phyloP scores from a whole-genome alignment of 2,888 invertebrate species.

The Tenthredo livida region DNA sequence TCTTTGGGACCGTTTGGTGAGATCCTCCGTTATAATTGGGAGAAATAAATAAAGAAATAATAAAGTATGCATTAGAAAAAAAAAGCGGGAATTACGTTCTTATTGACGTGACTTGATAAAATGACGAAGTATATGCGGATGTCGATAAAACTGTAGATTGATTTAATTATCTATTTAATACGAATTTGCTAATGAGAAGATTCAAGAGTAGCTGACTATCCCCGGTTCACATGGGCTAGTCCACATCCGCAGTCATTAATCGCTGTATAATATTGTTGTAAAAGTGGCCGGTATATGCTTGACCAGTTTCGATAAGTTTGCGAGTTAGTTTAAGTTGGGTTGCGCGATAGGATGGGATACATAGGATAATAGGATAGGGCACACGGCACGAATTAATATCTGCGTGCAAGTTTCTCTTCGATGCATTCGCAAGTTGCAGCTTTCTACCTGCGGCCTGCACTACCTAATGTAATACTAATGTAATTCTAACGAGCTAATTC shows the following conservation, averaged over 20 bases:
- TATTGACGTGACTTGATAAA: neutral
- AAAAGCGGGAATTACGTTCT: slow-evolving; percentile 8
- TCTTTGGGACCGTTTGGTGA: neutral
- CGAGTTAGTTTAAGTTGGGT: neutral
- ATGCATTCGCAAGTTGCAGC: slow-evolving; percentile 28
- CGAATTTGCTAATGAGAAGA: neutral
- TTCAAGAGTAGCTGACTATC: neutral
- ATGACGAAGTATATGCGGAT: neutral
- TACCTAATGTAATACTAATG: slow-evolving; percentile 45
- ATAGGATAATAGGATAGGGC: neutral
- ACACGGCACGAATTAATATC: slow-evolving; percentile 39
- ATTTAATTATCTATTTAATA: slow-evolving; percentile 31
- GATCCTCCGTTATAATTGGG: neutral
- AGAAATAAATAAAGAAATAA: neutral
- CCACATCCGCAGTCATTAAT: neutral
- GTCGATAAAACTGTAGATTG: neutral
- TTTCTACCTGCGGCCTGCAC: slow-evolving; percentile 31
- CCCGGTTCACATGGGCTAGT: neutral
- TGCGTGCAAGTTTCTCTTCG: slow-evolving; percentile 39
- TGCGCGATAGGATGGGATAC: neutral
- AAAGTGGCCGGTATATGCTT: neutral
- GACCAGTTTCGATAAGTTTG: neutral
- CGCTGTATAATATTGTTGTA: neutral
- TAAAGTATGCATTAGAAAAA: neutral
- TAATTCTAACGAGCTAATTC: slow-evolving; percentile 42